Evolutionary conservation across 2,797 vertebrate species (phyloP).

Genomic region (Galaxias olidus): DNA sequence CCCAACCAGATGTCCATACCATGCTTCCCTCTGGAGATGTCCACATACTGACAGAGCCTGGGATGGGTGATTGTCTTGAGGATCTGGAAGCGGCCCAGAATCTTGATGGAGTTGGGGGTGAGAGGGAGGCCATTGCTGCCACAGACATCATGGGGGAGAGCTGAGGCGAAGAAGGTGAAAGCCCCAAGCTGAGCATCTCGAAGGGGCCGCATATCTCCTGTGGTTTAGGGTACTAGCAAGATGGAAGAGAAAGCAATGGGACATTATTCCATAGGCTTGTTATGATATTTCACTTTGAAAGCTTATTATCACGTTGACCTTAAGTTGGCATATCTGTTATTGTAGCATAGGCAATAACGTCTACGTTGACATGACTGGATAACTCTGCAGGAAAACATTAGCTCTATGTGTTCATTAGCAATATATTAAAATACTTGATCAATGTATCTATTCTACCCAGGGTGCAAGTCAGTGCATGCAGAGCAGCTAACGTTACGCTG

Average conservation of each 20-base stretch:
- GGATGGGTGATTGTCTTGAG: conserved; percentile 94
- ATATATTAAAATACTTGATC: too few species aligned
- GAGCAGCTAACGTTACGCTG: too few species aligned
- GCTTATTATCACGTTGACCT: too few species aligned
- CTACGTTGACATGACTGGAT: too few species aligned
- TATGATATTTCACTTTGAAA: background rate
- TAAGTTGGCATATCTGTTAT: too few species aligned
- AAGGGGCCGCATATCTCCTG: conserved; percentile 86
- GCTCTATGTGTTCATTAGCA: too few species aligned
- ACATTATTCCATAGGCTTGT: background rate
- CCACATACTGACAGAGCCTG: conserved; percentile 94
- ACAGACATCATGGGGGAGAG: conserved; percentile 97
- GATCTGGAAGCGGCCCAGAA: conserved; percentile 96
- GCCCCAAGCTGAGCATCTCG: conserved; percentile 91
- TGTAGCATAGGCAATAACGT: too few species aligned
- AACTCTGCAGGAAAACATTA: too few species aligned
- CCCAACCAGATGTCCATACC: conserved; percentile 74
- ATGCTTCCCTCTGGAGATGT: conserved; percentile 95
- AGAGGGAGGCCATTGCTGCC: conserved; percentile 97
- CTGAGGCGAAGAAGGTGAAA: conserved; percentile 96
- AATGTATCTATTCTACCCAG: too few species aligned
- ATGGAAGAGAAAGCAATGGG: too few species aligned
- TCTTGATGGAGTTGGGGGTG: conserved; percentile 98
- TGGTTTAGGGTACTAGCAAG: conserved; percentile 9
- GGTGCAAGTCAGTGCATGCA: too few species aligned